Base-by-base conservation (phyloP, 2,113 vertebrate genomes). In the Tachysurus vachellii region DNA sequence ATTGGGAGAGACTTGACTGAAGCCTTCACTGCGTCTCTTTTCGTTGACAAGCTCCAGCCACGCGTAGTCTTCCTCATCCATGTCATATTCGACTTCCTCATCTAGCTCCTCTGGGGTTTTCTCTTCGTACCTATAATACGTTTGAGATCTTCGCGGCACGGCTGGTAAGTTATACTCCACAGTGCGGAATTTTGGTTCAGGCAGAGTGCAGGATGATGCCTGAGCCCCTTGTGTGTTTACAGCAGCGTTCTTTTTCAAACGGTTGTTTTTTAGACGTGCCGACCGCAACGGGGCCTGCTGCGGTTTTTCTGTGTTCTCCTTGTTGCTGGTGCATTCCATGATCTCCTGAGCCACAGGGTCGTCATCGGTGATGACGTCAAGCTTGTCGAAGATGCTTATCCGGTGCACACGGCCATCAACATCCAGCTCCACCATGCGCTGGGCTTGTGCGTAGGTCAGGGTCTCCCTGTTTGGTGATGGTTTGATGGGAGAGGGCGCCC, bases 41-140 rank as follows among this genome's bases (percentile, higher is more conserved):
- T 99, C 97, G 0, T 99, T 99, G 86, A 99, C 94, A 56, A 99
- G 94, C 90, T 99, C 98, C 90, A 99, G 93, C 98, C 98, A 99
- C 0, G 98, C 97, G 0, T 98, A 99, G 91, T 99, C 98, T 90
- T 99, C 98, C 91, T 99, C 98, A 2, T 99, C 98, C 98, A 99
- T 99, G 93, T 99, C 98, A 3, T 99, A 99, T 81, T 99, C 98
- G 0, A 99, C 98, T 91, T 99, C 98, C 0, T 97, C 95, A 64
- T 99, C 97, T 42, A 99, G 95, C 93, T 99, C 98, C 94, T 99
- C 98, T 0, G 96, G 94, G 0, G 97, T 98, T 92, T 98, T 99
- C 90, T 99, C 97, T 17, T 95, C 90, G 76, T 96, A 98, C 89
- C 95, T 97, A 91, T 96, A 99, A 93, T 97, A 99, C 31, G 92